Evolutionary conservation across 2,888 invertebrate species (phyloP).

Genomic region (Noctua fimbriata): DNA sequence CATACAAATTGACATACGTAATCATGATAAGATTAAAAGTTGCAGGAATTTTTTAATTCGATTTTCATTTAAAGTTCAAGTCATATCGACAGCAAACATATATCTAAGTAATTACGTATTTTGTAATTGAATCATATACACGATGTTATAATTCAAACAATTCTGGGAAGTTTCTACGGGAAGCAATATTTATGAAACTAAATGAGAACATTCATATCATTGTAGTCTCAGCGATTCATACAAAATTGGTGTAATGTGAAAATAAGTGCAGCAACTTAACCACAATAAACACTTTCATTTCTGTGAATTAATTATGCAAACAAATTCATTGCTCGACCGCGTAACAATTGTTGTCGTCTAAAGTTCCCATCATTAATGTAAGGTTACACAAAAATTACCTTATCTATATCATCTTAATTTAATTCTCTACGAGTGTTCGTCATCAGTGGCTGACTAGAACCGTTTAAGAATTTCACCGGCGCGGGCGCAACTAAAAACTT

Average conservation of each 20-base stretch:
- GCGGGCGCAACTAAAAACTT: slow-evolving; percentile 67
- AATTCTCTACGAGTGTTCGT: slow-evolving; percentile 47
- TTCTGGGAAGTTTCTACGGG: slow-evolving; percentile 35
- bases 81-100: neutral
- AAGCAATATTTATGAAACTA: slow-evolving; percentile 25
- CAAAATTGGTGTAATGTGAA: slow-evolving; percentile 65
- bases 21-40: slow-evolving; percentile 7
- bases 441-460: slow-evolving; percentile 46
- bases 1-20: slow-evolving; percentile 26
- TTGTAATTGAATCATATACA: neutral
- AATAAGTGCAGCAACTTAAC: slow-evolving; percentile 61
- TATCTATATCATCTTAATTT: slow-evolving; percentile 64
- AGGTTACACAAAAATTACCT: slow-evolving; percentile 61
- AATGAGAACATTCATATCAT: slow-evolving; percentile 45
- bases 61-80: neutral
- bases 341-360: slow-evolving; percentile 60
- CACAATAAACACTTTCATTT: slow-evolving; percentile 74
- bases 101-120: neutral
- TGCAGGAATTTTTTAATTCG: neutral
- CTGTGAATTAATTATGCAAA: slow-evolving; percentile 70
- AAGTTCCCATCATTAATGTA: slow-evolving; percentile 73
- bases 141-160: slow-evolving; percentile 27
- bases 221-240: slow-evolving; percentile 46
- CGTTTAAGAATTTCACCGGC: slow-evolving; percentile 62
- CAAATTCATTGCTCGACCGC: slow-evolving; percentile 59